These are phyloP conservation scores for Caenorhabditis zanzibari DNA, from an alignment of 2,888 invertebrate species.

Conservation along the genomic window DNA sequence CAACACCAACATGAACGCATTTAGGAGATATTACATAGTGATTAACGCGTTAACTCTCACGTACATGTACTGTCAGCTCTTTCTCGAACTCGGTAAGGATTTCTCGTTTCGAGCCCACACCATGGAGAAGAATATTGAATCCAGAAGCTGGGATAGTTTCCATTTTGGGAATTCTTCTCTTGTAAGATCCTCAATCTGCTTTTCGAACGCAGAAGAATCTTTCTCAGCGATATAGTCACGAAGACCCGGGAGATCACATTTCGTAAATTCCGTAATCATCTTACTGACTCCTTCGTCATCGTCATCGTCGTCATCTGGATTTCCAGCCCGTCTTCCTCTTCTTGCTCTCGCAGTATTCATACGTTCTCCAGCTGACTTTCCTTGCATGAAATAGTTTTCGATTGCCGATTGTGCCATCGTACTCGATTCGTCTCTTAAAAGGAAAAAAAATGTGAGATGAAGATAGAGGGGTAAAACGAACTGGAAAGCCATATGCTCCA, in stretches of 20 bases:
- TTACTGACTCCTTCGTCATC: slow-evolving; percentile 6
- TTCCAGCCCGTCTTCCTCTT: slow-evolving; percentile 41
- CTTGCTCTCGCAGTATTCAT: slow-evolving; percentile 59
- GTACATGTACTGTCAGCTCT: slow-evolving; percentile 42
- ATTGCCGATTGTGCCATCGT: slow-evolving; percentile 58
- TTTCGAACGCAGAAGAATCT: slow-evolving; percentile 15
- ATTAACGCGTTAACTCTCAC: slow-evolving; percentile 64
- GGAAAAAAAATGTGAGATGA: background rate
- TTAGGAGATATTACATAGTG: no score
- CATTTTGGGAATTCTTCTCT: slow-evolving; percentile 58
- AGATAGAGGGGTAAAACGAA: background rate
- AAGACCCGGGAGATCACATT: slow-evolving; percentile 50
- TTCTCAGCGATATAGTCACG: slow-evolving; percentile 40
- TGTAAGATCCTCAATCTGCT: slow-evolving; percentile 41
- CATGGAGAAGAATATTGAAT: slow-evolving; percentile 87
- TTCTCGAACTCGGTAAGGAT: slow-evolving; percentile 89
- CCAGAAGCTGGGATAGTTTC: slow-evolving; percentile 66
- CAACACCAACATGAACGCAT: no score
- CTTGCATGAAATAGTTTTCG: slow-evolving; percentile 74
- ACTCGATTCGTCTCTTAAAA: slow-evolving; percentile 67
- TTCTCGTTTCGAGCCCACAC: slow-evolving; percentile 89
- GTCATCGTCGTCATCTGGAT: slow-evolving; percentile 9
- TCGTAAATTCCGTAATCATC: slow-evolving; percentile 19
- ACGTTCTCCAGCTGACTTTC: slow-evolving; percentile 57
- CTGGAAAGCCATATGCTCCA: slow-evolving; percentile 32